Conservation (phyloP, 2,888 invertebrate species). For the Stenodera caucasica region DNA sequence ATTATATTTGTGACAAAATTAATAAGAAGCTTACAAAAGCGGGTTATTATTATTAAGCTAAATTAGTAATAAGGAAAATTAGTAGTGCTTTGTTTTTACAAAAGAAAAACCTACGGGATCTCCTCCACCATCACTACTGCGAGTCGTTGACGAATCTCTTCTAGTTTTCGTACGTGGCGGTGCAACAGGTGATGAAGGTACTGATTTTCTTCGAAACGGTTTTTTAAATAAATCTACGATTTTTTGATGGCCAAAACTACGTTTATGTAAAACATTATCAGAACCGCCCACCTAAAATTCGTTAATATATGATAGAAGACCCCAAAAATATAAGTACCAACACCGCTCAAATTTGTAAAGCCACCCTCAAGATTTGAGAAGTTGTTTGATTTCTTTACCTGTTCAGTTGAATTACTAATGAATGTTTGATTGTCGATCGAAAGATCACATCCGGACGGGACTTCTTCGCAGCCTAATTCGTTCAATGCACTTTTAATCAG, state of each 20-base stretch:
- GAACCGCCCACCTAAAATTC: conserved; percentile 57
- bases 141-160: conserved; percentile 44
- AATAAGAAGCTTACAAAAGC: not conserved
- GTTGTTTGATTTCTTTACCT: conserved; percentile 55
- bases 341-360: conserved; percentile 10
- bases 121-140: conserved; percentile 47
- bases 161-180: conserved; percentile 58
- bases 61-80: not conserved
- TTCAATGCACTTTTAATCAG: conserved; percentile 83
- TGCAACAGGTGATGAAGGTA: conserved; percentile 65
- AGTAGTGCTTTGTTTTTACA: not conserved
- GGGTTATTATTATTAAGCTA: not conserved
- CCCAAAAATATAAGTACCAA: conserved; percentile 10
- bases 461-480: conserved; percentile 84
- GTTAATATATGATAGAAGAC: conserved; percentile 24
- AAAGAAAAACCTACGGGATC: conserved; percentile 49
- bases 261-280: conserved; percentile 60
- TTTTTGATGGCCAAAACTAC: conserved; percentile 61
- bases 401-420: conserved; percentile 67
- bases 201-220: conserved; percentile 71
- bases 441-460: conserved; percentile 82
- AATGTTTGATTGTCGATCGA: conserved; percentile 62
- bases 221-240: conserved; percentile 68
- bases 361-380: conserved; percentile 6
- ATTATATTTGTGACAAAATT: too few species aligned